Evolutionary conservation across 2,113 vertebrate genomes (phyloP), one percentile per base, ranked within the genome.

Genomic region (Hylia prasina): DNA sequence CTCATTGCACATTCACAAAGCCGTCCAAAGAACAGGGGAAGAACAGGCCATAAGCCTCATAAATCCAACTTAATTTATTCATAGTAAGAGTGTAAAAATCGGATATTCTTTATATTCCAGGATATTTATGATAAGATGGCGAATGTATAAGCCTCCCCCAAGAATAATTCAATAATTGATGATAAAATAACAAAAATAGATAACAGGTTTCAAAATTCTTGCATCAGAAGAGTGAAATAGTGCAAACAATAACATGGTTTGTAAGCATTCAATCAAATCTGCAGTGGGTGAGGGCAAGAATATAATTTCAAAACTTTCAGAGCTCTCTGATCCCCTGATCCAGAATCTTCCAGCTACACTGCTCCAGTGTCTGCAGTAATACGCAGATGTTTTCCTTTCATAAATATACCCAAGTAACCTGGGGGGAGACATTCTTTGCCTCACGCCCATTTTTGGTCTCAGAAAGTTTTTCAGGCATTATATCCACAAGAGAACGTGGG

Each of bases 61-160:
- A 97, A 96, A 97, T 97, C 87, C 83, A 77, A n/a, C 72, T 81
- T 96, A 95, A 97, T 96, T 96, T 95, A 97, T 97, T 94, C 90
- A 77, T 44, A 70, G 65, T 35, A 78, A 79, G 77, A 90, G 70
- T 39, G 90, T 77, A 89, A 87, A 92, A 87, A 94, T 87, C 11
- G 24, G 86, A 70, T 50, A 40, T 82, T 91, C n/a, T 96, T 95
- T 91, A 82, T 93, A 70, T 70, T 75, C 57, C 8, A 15, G 20
- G 54, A 61, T 93, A 94, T 97, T 96, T 93, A 93, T 60, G 61
- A 44, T 82, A 51, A 93, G 44, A 82, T 30, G 25, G 57, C 33
- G 10, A 87, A 53, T 45, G 28, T 56, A 71, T 45, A 40, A 92
- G 33, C 44, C 9, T 54, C 8, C 10, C 35, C 10, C 21, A 50